These are phyloP conservation scores for Orchestes rusci DNA, from an alignment of 2,888 invertebrate genomes.

Conservation along the genomic window DNA sequence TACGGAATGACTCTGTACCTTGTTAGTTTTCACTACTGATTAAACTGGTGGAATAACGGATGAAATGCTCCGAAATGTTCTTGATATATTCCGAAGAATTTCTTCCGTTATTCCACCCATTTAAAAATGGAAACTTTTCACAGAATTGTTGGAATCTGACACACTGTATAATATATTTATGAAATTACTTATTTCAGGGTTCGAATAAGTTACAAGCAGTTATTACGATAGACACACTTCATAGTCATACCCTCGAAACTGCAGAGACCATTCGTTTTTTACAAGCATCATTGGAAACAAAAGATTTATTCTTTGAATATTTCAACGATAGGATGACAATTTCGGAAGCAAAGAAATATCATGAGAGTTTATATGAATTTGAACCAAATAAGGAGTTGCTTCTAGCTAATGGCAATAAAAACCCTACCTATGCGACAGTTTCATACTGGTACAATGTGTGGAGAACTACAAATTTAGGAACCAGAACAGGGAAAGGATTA, in stretches of 20 bases:
- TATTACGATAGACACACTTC: slow-evolving; percentile 4
- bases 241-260: slow-evolving; percentile 7
- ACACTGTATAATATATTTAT: no score
- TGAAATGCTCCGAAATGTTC: no score
- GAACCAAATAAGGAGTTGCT: slow-evolving; percentile 3
- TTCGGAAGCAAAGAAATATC: slow-evolving; percentile 3
- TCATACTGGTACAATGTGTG: slow-evolving; percentile 7
- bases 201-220: slow-evolving; percentile 4
- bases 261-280: slow-evolving; percentile 7
- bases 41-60: no score
- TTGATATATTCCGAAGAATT: no score
- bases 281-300: background rate
- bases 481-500: slow-evolving; percentile 8
- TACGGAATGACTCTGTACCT: no score
- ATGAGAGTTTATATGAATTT: slow-evolving; percentile 8
- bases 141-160: no score
- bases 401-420: slow-evolving; percentile 8
- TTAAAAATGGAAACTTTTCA: no score
- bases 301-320: slow-evolving; percentile 2
- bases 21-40: no score
- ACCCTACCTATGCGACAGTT: slow-evolving; percentile 9
- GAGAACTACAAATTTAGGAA: slow-evolving; percentile 10
- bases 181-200: no score
- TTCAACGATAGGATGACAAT: slow-evolving; percentile 8
- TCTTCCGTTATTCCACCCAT: no score